Percentiles rank a stretch among this genome's conserved stretches.
These are phyloP conservation scores for Spilogale gracilis DNA, from an alignment of 2,113 vertebrate species.

Conservation along the genomic window DNA sequence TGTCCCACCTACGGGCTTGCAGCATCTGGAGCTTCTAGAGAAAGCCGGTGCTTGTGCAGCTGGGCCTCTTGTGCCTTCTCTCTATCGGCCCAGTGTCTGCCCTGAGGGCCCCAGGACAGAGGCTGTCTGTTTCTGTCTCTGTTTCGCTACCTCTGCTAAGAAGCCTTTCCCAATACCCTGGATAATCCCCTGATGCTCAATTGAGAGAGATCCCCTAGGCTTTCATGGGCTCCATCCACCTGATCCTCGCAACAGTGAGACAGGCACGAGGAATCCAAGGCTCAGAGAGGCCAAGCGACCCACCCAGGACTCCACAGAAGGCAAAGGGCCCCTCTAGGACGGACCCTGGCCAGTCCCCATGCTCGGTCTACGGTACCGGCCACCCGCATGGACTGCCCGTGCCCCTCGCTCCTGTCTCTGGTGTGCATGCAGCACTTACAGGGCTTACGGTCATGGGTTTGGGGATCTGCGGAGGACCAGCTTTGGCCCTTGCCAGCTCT, in stretches of 20 bases:
- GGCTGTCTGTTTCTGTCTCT: neutral
- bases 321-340: neutral
- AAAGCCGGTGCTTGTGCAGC: neutral
- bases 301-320: neutral
- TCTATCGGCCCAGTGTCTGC: neutral
- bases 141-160: neutral
- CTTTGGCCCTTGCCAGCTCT: neutral
- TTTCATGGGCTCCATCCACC: neutral
- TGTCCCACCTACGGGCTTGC: neutral
- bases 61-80: neutral
- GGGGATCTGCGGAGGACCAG: neutral
- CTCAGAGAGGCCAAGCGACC: neutral
- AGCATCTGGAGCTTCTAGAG: neutral
- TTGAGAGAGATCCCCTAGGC: neutral
- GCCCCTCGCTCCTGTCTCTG: neutral
- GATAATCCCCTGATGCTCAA: neutral
- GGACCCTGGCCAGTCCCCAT: neutral
- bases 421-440: fast-evolving
- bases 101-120: slow-evolving; percentile 28
- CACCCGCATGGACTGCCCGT: neutral
- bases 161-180: neutral
- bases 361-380: neutral
- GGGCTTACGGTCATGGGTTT: neutral
- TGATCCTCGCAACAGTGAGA: neutral
- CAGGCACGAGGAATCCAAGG: neutral